These are phyloP conservation scores for Aphidius colemani DNA, from an alignment of 2,888 invertebrate species.

Conservation along the genomic window DNA sequence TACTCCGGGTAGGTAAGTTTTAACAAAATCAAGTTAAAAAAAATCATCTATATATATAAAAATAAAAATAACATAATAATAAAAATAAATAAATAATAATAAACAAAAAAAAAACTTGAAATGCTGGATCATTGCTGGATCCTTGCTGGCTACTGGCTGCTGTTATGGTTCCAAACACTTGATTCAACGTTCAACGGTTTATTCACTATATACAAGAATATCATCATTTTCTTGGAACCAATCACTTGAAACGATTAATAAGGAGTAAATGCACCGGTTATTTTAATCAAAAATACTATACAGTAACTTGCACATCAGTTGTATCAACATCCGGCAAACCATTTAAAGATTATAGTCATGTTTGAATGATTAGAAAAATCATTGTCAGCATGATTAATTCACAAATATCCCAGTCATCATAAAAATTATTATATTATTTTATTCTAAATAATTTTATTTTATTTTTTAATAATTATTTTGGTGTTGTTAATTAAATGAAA, in stretches of 20 bases:
- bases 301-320: constrained; percentile 18
- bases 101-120: constrained; percentile 28
- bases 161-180: constrained; percentile 44
- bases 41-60: constrained; percentile 31
- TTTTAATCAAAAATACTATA: background rate
- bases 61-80: constrained; percentile 2
- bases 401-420: background rate
- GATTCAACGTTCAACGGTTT: constrained; percentile 38
- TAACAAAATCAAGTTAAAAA: constrained; percentile 29
- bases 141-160: constrained; percentile 18
- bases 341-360: constrained; percentile 22
- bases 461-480: no score
- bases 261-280: constrained; percentile 39
- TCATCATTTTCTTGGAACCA: constrained; percentile 46
- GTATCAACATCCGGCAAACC: constrained; percentile 31
- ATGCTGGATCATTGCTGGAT: constrained; percentile 28
- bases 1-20: constrained; percentile 24
- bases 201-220: constrained; percentile 32
- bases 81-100: constrained; percentile 17
- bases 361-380: background rate
- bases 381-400: background rate
- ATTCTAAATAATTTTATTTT: background rate
- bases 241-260: constrained; percentile 47
- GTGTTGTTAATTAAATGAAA: constrained; percentile 2
- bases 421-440: constrained; percentile 9